Conservation (phyloP, 2,113 vertebrate species). For the Chamaea fasciata region DNA sequence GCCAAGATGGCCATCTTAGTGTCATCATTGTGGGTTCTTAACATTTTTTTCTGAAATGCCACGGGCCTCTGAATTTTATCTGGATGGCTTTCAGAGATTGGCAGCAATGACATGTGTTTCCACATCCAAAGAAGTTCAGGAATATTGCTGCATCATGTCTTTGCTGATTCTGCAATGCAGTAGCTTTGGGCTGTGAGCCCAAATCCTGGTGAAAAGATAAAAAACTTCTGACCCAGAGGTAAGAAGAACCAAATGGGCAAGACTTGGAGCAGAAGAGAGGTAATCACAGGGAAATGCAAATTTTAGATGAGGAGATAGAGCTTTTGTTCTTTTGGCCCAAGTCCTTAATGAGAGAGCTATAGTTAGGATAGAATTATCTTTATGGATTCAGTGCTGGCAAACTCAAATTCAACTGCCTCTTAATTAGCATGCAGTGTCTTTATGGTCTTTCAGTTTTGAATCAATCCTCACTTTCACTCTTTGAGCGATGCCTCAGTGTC, state of each 20-base stretch:
- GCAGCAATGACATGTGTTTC: not conserved
- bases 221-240: not conserved
- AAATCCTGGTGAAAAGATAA: not conserved
- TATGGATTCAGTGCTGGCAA: not conserved
- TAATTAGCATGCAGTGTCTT: not conserved
- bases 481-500: not conserved
- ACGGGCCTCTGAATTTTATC: not conserved
- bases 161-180: conserved; percentile 55
- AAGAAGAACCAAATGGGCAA: not conserved
- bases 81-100: not conserved
- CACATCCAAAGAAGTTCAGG: not conserved
- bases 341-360: not conserved
- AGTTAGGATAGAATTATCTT: not conserved
- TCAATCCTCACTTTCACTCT: not conserved
- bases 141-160: conserved; percentile 18
- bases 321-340: not conserved
- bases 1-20: not conserved
- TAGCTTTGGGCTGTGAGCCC: conserved; percentile 23
- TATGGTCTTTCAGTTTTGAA: not conserved
- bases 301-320: not conserved
- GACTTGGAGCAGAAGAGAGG: not conserved
- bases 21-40: not conserved
- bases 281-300: not conserved
- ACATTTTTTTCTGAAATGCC: not conserved
- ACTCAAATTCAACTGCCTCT: not conserved